These are phyloP conservation scores for Lasaia peninsularis DNA, from an alignment of 1,140 invertebrate genomes.

Conservation along the genomic window DNA sequence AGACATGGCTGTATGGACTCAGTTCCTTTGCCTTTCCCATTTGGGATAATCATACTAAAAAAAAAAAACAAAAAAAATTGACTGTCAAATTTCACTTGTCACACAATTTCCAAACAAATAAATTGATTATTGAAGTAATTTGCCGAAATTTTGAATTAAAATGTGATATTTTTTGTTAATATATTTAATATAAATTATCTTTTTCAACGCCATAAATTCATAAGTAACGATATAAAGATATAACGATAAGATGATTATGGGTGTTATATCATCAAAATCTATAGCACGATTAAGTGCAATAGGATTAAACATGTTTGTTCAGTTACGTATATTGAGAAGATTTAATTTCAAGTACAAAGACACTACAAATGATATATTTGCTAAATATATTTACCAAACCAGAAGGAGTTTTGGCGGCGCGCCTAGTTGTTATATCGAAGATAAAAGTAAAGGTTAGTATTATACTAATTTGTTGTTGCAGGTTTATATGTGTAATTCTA, in stretches of 20 bases:
- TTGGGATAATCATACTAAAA: too few species aligned
- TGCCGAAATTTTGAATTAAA: too few species aligned
- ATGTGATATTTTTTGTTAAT: too few species aligned
- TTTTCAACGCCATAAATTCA: too few species aligned
- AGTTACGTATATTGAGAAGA: background rate
- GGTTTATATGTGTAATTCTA: background rate
- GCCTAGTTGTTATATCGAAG: background rate
- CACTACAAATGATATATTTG: background rate
- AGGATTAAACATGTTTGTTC: background rate
- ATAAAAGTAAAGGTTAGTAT: conserved; percentile 5
- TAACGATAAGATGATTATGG: background rate
- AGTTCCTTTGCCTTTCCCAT: too few species aligned
- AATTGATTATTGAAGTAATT: too few species aligned
- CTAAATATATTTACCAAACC: background rate
- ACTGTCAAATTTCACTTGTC: too few species aligned
- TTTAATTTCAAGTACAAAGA: background rate
- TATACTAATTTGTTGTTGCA: background rate
- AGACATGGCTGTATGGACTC: too few species aligned
- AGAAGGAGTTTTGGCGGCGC: background rate
- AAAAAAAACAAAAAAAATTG: too few species aligned
- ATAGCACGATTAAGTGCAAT: background rate
- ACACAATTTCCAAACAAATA: too few species aligned
- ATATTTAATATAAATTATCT: too few species aligned
- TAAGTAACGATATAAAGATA: too few species aligned
- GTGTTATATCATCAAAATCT: background rate